Base-by-base conservation (phyloP, 2,888 invertebrate species). In the Cybosia mesomella region DNA sequence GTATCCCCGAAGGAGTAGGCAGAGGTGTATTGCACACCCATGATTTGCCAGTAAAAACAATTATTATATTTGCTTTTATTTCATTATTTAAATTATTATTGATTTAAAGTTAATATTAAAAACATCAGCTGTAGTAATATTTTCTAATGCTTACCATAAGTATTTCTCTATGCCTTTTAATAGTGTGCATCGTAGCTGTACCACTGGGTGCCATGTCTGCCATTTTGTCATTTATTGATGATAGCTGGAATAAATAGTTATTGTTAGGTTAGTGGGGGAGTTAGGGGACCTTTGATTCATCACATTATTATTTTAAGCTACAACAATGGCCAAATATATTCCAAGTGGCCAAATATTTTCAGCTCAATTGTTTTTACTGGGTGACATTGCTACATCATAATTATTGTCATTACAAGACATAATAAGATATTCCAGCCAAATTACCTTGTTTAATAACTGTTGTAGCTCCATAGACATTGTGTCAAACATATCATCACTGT, bases 141-240 rank as follows among this genome's bases (percentile, higher is more conserved):
- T 59, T 15, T 13, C 15, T 21, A 34, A 15, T 21, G 5, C 85
- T 87, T 80, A 95, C 95, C 93, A 96, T 97, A 49, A 99, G 95
- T 83, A 99, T 99, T 91, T 99, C 99, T 81, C 98, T 96, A 87
- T 99, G 99, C 65, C 99, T 96, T 90, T 99, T 98, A 75, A 99
- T 95, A 0, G 99, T 99, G 89, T 99, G 99, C 85, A 98, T 96
- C 86, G 98, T 97, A 0, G 98, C 98, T 49, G 98, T 97, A 24
- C 97, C 97, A 69, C 96, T 96, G 32, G 97, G 96, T 18, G 97
- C 97, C 71, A 98, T 95, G 83, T 98, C 98, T 3, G 97, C 96
- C 97, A 99, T 97, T 92, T 97, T 96, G 81, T 98, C 98, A 88
- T 98, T 98, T 36, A 98, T 95, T 74, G 96, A 90, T 34, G 97